These are phyloP conservation scores for Plecturocebus donacophilus DNA, from an alignment of 2,113 vertebrate genomes.

Conservation along the genomic window DNA sequence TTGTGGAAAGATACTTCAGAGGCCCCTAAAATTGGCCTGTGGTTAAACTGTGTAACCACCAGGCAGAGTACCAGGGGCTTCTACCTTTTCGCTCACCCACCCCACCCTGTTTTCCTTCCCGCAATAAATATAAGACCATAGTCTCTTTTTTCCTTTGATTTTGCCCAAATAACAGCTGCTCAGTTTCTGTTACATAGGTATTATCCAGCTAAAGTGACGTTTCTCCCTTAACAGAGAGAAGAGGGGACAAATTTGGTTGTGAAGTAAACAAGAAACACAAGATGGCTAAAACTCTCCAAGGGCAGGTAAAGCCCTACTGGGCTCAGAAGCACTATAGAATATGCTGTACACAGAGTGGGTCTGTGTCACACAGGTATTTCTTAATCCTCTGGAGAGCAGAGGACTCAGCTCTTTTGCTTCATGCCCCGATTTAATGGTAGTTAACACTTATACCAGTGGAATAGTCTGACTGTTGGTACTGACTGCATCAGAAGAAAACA, in stretches of 20 bases:
- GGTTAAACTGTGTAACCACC: background rate
- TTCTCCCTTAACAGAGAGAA: background rate
- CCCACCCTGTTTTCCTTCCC: background rate
- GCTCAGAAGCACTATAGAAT: background rate
- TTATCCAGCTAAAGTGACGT: background rate
- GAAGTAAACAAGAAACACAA: constrained; percentile 46
- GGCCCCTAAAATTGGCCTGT: background rate
- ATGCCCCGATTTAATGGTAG: background rate
- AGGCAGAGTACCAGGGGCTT: background rate
- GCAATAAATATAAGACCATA: background rate
- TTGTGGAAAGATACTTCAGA: background rate
- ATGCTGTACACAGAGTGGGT: background rate
- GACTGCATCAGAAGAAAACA: background rate
- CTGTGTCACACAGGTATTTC: background rate
- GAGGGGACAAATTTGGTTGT: background rate
- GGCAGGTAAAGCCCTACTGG: background rate
- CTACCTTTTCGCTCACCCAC: background rate
- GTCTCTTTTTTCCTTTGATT: background rate
- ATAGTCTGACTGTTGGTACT: background rate
- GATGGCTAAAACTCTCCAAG: constrained; percentile 19
- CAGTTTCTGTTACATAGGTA: background rate
- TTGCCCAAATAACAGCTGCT: background rate
- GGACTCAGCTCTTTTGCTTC: constrained; percentile 9
- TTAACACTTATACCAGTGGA: background rate
- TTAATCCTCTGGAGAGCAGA: background rate